These are phyloP conservation scores for Harpagoxenus sublaevis DNA, from an alignment of 2,888 invertebrate genomes.

Conservation along the genomic window DNA sequence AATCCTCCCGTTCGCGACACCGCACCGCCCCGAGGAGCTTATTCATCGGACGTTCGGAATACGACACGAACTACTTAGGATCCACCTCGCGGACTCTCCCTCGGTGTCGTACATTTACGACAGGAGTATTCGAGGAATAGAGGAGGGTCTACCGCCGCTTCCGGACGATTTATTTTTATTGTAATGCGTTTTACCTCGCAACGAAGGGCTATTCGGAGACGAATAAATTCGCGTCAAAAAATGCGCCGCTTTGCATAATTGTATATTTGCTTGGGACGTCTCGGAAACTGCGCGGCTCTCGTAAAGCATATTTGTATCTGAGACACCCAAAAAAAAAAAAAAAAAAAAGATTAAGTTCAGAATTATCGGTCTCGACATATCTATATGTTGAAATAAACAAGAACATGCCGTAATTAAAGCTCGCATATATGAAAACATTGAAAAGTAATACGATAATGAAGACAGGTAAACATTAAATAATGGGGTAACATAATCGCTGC, in stretches of 20 bases:
- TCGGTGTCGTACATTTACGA: constrained; percentile 41
- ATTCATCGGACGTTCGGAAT: constrained; percentile 35
- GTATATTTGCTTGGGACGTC: constrained; percentile 19
- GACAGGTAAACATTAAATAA: background rate
- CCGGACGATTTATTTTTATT: constrained; percentile 53
- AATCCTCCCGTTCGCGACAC: background rate
- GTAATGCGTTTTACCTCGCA: constrained; percentile 31
- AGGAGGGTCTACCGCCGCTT: constrained; percentile 25
- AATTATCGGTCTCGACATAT: constrained; percentile 3
- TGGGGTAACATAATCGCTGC: background rate
- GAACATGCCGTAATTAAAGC: background rate
- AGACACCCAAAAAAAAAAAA: background rate
- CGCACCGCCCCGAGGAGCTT: constrained; percentile 9
- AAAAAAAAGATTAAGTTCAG: background rate
- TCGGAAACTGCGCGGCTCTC: constrained; percentile 4
- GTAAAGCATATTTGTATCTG: background rate
- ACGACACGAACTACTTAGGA: constrained; percentile 37
- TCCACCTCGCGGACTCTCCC: constrained; percentile 37
- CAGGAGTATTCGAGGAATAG: constrained; percentile 7
- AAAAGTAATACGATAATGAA: background rate
- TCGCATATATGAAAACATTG: background rate
- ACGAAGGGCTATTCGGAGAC: background rate
- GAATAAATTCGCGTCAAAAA: constrained; percentile 44
- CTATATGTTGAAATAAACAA: background rate
- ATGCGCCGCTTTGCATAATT: constrained; percentile 51